Evolutionary conservation across 2,888 invertebrate genomes (phyloP).

Genomic region (Apamea crenata): DNA sequence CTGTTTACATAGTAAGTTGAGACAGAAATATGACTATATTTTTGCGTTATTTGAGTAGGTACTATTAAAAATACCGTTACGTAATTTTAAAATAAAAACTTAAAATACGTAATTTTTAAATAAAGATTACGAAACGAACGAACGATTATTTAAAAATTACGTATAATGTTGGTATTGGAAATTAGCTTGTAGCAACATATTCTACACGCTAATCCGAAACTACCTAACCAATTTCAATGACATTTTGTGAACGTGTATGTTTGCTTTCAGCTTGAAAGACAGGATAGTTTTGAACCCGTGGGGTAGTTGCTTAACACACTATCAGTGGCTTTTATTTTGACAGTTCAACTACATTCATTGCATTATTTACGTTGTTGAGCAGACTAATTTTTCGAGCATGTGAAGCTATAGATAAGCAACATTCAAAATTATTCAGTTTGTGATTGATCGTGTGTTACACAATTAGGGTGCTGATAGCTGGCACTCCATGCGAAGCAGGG

Average conservation of each 20-base stretch:
- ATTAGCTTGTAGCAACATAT: too few species aligned
- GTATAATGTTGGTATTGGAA: too few species aligned
- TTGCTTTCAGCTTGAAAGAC: background rate
- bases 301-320: background rate
- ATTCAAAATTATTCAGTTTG: background rate
- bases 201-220: background rate
- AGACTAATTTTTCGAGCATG: background rate
- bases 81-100: too few species aligned
- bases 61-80: background rate
- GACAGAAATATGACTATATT: slow-evolving; percentile 17
- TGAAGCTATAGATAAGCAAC: background rate
- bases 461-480: background rate
- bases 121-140: too few species aligned
- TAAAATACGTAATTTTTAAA: too few species aligned
- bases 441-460: background rate
- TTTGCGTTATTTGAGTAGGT: background rate
- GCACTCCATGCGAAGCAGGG: background rate
- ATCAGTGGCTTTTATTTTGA: background rate
- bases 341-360: background rate
- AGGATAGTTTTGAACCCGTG: background rate
- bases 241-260: background rate
- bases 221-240: background rate
- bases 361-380: background rate
- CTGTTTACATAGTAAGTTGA: slow-evolving; percentile 33
- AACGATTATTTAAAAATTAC: too few species aligned